These are phyloP conservation scores for Psephotus haematonotus DNA, from an alignment of 2,113 vertebrate species.

Conservation along the genomic window DNA sequence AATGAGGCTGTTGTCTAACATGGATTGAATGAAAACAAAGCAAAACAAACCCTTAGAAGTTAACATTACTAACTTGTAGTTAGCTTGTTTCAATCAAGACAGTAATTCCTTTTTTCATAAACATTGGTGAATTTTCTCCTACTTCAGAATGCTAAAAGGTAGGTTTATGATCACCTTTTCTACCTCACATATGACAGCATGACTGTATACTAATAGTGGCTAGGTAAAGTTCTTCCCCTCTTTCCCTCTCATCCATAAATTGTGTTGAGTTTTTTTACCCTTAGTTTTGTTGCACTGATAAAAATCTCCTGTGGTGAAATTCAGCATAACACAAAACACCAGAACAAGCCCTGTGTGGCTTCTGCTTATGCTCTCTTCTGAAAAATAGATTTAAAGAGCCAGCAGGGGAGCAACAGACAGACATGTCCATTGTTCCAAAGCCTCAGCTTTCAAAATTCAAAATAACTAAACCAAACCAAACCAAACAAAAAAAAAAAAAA, in stretches of 20 bases:
- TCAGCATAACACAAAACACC: neutral
- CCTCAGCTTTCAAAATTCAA: neutral
- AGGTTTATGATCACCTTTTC: neutral
- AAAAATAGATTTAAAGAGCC: neutral
- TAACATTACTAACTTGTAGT: neutral
- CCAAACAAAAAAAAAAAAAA: neutral
- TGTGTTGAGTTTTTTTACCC: neutral
- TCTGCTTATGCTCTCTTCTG: neutral
- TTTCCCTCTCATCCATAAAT: neutral
- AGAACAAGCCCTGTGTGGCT: neutral
- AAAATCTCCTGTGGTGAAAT: neutral
- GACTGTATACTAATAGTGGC: neutral
- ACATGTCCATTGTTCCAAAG: neutral
- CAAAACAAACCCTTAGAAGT: neutral
- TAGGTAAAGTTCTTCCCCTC: neutral
- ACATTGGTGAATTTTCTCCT: neutral
- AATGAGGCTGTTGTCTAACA: neutral
- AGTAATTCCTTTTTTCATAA: neutral
- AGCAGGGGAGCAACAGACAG: neutral
- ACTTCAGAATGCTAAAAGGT: neutral
- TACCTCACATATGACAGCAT: neutral
- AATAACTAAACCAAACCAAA: neutral
- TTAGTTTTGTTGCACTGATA: neutral
- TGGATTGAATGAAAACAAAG: neutral
- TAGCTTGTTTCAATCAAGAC: neutral